These are phyloP conservation scores for Hemiscyllium ocellatum DNA, from an alignment of 2,113 vertebrate genomes.

Conservation along the genomic window DNA sequence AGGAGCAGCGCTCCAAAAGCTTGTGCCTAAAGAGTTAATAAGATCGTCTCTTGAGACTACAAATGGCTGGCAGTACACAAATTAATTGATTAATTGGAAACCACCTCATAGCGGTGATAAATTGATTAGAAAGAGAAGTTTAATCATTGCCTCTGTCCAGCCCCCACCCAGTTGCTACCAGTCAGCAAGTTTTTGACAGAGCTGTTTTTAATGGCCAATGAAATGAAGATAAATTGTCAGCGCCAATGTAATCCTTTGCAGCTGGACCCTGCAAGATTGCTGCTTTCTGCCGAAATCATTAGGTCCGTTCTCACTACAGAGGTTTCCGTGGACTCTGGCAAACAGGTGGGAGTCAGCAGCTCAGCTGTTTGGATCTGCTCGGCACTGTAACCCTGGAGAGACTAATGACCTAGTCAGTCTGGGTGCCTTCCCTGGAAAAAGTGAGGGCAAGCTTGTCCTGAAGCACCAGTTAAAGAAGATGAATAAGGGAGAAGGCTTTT, in stretches of 20 bases:
- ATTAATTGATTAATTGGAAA: constrained; percentile 31
- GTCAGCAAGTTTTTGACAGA: constrained; percentile 23
- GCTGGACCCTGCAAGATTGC: constrained; percentile 28
- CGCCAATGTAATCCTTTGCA: constrained; percentile 27
- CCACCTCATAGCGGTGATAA: background rate
- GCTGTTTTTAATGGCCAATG: constrained; percentile 17
- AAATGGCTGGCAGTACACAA: background rate
- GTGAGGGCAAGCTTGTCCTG: background rate
- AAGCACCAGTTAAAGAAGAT: background rate
- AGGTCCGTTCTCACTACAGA: background rate
- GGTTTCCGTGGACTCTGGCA: background rate
- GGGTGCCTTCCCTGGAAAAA: background rate
- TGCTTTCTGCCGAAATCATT: constrained; percentile 18
- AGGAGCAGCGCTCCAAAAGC: too few relatives aligned
- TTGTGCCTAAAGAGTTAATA: background rate
- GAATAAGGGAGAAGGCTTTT: background rate
- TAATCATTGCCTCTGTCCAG: background rate
- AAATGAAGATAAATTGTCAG: constrained; percentile 37
- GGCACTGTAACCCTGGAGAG: background rate
- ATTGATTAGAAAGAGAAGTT: constrained; percentile 2
- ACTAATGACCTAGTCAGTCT: background rate
- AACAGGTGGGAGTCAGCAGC: background rate
- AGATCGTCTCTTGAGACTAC: background rate
- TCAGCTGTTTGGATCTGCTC: background rate
- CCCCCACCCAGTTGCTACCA: background rate